Base-by-base conservation (phyloP, 2,888 invertebrate species). In the Temnothorax ravouxi region DNA sequence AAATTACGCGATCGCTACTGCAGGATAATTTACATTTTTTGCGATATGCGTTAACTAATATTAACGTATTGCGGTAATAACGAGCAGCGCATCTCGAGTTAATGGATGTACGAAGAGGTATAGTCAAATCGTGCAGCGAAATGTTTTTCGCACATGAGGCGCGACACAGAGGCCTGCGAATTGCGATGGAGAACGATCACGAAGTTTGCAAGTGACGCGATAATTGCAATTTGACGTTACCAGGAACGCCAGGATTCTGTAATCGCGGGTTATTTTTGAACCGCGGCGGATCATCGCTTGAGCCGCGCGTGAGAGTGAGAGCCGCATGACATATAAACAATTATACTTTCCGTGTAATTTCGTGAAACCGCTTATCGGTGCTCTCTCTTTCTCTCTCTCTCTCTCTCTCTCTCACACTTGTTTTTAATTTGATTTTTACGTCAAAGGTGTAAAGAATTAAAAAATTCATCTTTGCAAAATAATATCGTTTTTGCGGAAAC, bases 1-100 rank as follows among this genome's bases (percentile, higher is more conserved):
- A 79, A 80, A 84, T 83, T 84, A 79, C 38, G 77, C 85, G 79
- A 66, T 87, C 71, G 83, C 52, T 81, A 77, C 71, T 69, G 69
- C 52, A 29, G 29, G 54, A 15, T 9, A 61, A 66, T 61, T 56
- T 64, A 9, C 5, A 34, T 56, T 29, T 67, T 41, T 21, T 6
- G 5, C 34, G 61, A 29, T 29, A 29, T 29, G 29, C 29, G n/a
- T 13, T n/a, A 21, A 34, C 1, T 18, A 29, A 15, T 41, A 41
- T 56, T 21, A 54, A 41, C 4, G 15, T 29, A 25, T 44, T 2
- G 29, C 54, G 29, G n/a, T 25, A 54, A 41, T 64, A 76, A 34
- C 8, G 2, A 13, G 29, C 29, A 21, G 44, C 18, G 5, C 5
- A n/a, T 61, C 25, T 62, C 9, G 38, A 3, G 3, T 41, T 66